Evolutionary conservation across 1,140 invertebrate species (phyloP).

Genomic region (Spodoptera frugiperda): DNA sequence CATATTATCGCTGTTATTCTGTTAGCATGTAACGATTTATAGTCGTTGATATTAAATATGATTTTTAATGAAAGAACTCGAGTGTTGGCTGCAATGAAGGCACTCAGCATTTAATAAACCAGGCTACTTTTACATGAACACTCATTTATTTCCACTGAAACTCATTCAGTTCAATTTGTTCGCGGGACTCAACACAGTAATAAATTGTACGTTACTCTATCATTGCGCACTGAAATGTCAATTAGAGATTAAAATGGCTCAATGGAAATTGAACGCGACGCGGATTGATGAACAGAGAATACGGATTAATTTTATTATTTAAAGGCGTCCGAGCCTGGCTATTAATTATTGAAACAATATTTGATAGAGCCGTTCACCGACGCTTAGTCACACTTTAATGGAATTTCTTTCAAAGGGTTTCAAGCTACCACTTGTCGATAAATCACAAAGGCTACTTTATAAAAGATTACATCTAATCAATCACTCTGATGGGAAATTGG

Average conservation of each 20-base stretch:
- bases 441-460: slow-evolving; percentile 51
- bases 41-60: slow-evolving; percentile 3
- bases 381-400: slow-evolving; percentile 59
- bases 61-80: slow-evolving; percentile 4
- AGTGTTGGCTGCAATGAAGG: not conserved
- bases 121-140: slow-evolving; percentile 22
- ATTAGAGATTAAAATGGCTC: slow-evolving; percentile 73
- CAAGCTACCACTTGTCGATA: slow-evolving; percentile 58
- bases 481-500: slow-evolving; percentile 45
- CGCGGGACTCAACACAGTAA: slow-evolving; percentile 49
- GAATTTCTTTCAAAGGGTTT: slow-evolving; percentile 63
- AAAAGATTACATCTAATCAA: slow-evolving; percentile 52
- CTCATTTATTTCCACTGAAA: slow-evolving; percentile 38
- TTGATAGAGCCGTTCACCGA: slow-evolving; percentile 58
- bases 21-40: not conserved
- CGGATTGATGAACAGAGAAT: slow-evolving; percentile 69
- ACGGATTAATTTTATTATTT: slow-evolving; percentile 75
- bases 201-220: slow-evolving; percentile 65
- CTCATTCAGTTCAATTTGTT: slow-evolving; percentile 44
- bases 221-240: slow-evolving; percentile 69
- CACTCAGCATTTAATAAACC: slow-evolving; percentile 33
- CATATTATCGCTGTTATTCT: slow-evolving; percentile 1
- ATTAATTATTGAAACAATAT: slow-evolving; percentile 67
- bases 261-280: slow-evolving; percentile 67
- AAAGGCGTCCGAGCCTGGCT: slow-evolving; percentile 51